Evolutionary conservation across 2,797 vertebrate genomes (phyloP).

Genomic region (Tragopan temminckii): DNA sequence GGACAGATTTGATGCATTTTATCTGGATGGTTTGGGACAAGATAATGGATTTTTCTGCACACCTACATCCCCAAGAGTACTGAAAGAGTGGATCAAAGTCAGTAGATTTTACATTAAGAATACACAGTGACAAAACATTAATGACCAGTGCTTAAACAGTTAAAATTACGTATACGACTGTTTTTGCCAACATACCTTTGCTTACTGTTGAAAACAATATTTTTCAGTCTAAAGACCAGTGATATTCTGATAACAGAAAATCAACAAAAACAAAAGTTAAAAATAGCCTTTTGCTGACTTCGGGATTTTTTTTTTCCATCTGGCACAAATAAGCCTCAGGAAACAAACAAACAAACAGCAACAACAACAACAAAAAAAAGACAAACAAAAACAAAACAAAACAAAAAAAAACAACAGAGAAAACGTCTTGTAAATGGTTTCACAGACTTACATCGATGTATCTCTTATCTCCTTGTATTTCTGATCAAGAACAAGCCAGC

Average conservation of each 20-base stretch:
- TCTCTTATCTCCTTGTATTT: constrained; percentile 56
- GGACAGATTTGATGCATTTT: background rate
- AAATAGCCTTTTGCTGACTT: constrained; percentile 35
- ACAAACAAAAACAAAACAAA: too few relatives aligned
- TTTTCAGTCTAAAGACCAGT: background rate
- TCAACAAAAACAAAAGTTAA: constrained; percentile 42
- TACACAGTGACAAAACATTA: constrained; percentile 36
- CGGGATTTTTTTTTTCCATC: background rate
- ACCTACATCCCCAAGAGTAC: constrained; percentile 52
- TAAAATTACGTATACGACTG: constrained; percentile 59
- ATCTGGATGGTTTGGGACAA: constrained; percentile 21
- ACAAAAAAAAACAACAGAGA: background rate
- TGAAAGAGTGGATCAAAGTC: constrained; percentile 11
- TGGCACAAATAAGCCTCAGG: constrained; percentile 28
- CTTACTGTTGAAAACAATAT: constrained; percentile 67
- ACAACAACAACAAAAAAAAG: background rate
- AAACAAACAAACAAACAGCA: constrained; percentile 9
- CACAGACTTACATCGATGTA: constrained; percentile 21
- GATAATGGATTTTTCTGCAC: constrained; percentile 35
- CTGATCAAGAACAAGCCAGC: constrained; percentile 47
- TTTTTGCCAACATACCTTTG: constrained; percentile 58
- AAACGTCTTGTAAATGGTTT: constrained; percentile 23
- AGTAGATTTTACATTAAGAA: constrained; percentile 24
- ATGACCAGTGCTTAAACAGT: constrained; percentile 35
- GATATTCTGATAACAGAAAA: constrained; percentile 13